A percentile compares a stretch with the other conserved stretches of the same genome.
Evolutionary conservation across 2,113 vertebrate genomes (phyloP).

Genomic region (Coracopsis vasa): DNA sequence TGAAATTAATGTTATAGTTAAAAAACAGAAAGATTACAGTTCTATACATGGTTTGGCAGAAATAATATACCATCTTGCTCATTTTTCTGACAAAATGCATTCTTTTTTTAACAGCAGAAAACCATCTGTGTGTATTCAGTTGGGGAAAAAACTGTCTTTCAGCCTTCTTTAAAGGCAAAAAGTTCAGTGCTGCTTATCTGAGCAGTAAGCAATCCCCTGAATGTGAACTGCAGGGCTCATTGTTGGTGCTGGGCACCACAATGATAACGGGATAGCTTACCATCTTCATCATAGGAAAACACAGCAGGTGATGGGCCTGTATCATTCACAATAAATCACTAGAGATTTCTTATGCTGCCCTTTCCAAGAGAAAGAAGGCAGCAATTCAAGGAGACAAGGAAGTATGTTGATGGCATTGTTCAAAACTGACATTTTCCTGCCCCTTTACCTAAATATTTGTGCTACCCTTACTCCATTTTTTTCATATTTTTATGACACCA

Average conservation of each 20-base stretch:
- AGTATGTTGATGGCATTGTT: background rate
- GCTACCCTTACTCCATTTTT: background rate
- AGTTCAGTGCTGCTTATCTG: constrained; percentile 57
- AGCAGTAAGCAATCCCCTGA: constrained; percentile 38
- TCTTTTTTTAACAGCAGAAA: constrained; percentile 49
- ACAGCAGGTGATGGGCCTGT: background rate
- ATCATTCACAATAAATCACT: background rate
- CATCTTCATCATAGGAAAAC: background rate
- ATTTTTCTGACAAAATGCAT: constrained; percentile 26
- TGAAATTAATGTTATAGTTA: background rate
- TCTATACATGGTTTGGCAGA: constrained; percentile 55
- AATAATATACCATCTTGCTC: constrained; percentile 38
- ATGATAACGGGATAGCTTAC: background rate
- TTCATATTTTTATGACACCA: background rate
- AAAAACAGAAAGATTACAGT: background rate
- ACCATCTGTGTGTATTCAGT: constrained; percentile 62
- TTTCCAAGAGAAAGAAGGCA: background rate
- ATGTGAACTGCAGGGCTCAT: background rate
- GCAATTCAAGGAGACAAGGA: background rate
- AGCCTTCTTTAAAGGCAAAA: constrained; percentile 48
- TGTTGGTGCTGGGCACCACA: background rate
- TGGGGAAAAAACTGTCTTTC: constrained; percentile 50
- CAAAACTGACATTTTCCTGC: background rate
- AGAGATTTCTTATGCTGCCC: background rate
- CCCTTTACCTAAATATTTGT: background rate